phyloP scores from a whole-genome alignment of 2,888 invertebrate genomes.

The Acleris holmiana region DNA sequence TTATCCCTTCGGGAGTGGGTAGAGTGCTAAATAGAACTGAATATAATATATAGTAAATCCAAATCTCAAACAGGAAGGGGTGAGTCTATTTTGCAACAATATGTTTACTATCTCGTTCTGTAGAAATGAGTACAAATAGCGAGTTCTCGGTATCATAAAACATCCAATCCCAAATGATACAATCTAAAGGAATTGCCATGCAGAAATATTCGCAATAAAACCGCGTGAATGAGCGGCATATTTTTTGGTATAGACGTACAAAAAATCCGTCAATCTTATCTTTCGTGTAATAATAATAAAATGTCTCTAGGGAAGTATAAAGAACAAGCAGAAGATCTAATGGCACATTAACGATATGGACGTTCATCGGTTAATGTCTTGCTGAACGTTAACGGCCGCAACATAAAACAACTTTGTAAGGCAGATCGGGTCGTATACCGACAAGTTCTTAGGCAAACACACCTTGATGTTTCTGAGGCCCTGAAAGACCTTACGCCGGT shows the following conservation, averaged over 20 bases:
- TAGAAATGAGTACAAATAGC: conserved; percentile 13
- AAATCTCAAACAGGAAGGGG: neutral
- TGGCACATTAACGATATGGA: conserved; percentile 70
- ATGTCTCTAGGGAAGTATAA: conserved; percentile 57
- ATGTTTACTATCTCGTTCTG: conserved; percentile 22
- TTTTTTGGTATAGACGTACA: conserved; percentile 46
- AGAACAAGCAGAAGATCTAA: conserved; percentile 59
- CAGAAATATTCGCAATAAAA: conserved; percentile 31
- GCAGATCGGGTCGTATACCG: conserved; percentile 40
- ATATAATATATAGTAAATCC: too few relatives aligned
- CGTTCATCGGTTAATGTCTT: conserved; percentile 61
- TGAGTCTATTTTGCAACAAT: conserved; percentile 21
- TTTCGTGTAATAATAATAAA: conserved; percentile 63
- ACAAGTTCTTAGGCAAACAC: conserved; percentile 2
- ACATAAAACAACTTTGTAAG: conserved; percentile 45
- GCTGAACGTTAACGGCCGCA: conserved; percentile 59
- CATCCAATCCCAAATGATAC: conserved; percentile 20
- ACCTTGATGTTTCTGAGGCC: conserved; percentile 1
- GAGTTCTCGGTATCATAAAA: conserved; percentile 25
- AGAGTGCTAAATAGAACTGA: too few relatives aligned
- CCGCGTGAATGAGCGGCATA: conserved; percentile 40
- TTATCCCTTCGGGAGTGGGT: too few relatives aligned
- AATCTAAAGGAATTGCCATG: conserved; percentile 22
- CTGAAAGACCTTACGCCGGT: conserved; percentile 7
- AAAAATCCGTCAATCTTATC: conserved; percentile 52